These are phyloP conservation scores for Acrossocheilus wenchowensis DNA, from an alignment of 2,797 vertebrate species.

Conservation along the genomic window DNA sequence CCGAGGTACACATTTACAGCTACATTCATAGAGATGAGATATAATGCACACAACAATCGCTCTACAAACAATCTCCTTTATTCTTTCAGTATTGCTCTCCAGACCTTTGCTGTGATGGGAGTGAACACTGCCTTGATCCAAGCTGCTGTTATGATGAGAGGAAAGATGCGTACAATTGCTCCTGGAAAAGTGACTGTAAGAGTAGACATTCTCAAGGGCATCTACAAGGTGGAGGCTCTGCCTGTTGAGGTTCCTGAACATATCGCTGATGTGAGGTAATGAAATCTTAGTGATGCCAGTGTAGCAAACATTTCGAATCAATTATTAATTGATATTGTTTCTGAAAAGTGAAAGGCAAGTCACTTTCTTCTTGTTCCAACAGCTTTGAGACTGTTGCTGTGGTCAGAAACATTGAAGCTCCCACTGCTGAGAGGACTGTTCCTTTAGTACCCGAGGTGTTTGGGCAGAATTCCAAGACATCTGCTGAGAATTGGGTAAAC, in stretches of 20 bases:
- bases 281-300: no score
- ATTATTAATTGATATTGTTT: neutral
- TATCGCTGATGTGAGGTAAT: conserved; percentile 71
- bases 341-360: neutral
- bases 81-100: conserved; percentile 73
- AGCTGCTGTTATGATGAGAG: conserved; percentile 72
- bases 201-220: conserved; percentile 76
- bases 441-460: conserved; percentile 71
- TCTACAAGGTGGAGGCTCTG: conserved; percentile 78
- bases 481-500: conserved; percentile 72
- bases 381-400: conserved; percentile 82
- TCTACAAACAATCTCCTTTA: neutral
- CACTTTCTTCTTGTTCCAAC: conserved; percentile 54
- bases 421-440: conserved; percentile 69
- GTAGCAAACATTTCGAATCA: neutral
- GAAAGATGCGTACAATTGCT: conserved; percentile 67
- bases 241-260: conserved; percentile 76
- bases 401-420: conserved; percentile 80
- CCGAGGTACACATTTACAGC: conserved; percentile 69
- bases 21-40: neutral
- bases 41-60: no score
- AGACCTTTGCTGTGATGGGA: conserved; percentile 81
- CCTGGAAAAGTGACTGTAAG: conserved; percentile 71
- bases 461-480: conserved; percentile 53
- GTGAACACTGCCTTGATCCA: conserved; percentile 79